A percentile compares a stretch with the other conserved stretches of the same genome.
phyloP scores from a whole-genome alignment of 1,140 invertebrate genomes.

The Polypedilum vanderplanki region DNA sequence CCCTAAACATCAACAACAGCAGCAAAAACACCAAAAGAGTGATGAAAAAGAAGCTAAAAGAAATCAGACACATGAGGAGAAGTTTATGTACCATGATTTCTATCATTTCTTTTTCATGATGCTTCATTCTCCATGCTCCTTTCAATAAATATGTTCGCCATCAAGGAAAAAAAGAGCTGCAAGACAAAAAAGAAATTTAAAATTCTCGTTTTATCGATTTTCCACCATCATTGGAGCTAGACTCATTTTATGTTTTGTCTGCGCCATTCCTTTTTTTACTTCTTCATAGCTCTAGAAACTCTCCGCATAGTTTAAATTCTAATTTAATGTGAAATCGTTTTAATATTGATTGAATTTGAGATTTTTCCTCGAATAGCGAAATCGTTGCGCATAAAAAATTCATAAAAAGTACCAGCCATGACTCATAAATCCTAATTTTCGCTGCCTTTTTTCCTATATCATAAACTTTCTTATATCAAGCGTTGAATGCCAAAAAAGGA shows the following conservation, averaged over 20 bases:
- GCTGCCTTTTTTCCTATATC: neutral
- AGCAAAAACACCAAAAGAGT: too few species aligned
- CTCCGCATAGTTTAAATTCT: neutral
- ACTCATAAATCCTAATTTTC: slow-evolving; percentile 22
- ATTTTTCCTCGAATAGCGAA: neutral
- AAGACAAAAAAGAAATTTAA: neutral
- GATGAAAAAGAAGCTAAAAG: neutral
- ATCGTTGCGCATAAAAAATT: slow-evolving; percentile 10
- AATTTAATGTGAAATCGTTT: slow-evolving; percentile 1
- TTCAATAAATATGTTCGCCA: slow-evolving; percentile 5
- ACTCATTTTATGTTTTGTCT: slow-evolving; percentile 26
- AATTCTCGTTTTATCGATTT: slow-evolving; percentile 27
- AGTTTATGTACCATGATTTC: slow-evolving; percentile 13
- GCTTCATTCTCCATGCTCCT: neutral
- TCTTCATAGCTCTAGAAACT: neutral
- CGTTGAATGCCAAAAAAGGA: slow-evolving; percentile 8
- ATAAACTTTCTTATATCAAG: neutral
- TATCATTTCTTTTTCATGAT: slow-evolving; percentile 7
- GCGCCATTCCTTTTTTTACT: neutral
- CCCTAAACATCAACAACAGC: too few species aligned
- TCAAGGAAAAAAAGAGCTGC: neutral
- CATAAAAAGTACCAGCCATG: slow-evolving; percentile 13
- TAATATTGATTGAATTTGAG: slow-evolving; percentile 3
- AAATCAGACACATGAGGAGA: slow-evolving; percentile 12
- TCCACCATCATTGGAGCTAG: slow-evolving; percentile 21